Evolutionary conservation across 1,140 invertebrate species (phyloP), one percentile per base, ranked within the genome.

Genomic region (Diprion similis): DNA sequence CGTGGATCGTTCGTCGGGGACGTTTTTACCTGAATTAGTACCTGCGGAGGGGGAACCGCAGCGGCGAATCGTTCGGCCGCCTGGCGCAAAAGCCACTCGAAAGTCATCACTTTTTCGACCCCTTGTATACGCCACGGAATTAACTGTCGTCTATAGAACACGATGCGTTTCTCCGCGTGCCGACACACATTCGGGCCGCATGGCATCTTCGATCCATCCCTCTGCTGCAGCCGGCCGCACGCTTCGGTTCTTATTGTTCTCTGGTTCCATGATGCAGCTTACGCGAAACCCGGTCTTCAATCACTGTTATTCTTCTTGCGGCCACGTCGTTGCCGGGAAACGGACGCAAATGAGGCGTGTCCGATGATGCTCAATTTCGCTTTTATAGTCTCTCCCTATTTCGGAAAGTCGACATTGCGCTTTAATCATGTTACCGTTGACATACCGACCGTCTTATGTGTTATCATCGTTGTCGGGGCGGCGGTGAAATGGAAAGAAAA

Each of bases 281-380:
- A 37, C 24, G 24, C 24, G 24, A 37, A 37, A 37, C 67, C 24
- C 24, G 67, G 13, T 46, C 3, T 24, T 68, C 17, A 51, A 68
- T 9, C 47, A 70, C 74, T 51, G 45, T 71, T 72, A 71, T 75
- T 78, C 72, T 72, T 78, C 72, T 17, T 17, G 15, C 37, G 64
- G 17, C 47, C 51, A 72, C 67, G 10, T 59, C 75, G 10, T 59
- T 73, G 70, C 51, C 19, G 69, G 24, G 69, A 67, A 79, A 75
- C 73, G 72, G 69, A 75, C 74, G 69, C 64, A 76, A 79, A 79
- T 80, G 75, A 77, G 71, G 72, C 73, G 76, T 74, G 76, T 77
- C 72, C 67, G 66, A 51, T 51, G 59, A n/a, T 59, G 11, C 24
- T 37, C 24, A 37, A 37, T 37, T 37, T 37, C 2, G n/a, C n/a